A percentile compares a stretch with the other conserved stretches of the same genome.
phyloP scores from a whole-genome alignment of 2,888 invertebrate species.

The Troilus luridus region DNA sequence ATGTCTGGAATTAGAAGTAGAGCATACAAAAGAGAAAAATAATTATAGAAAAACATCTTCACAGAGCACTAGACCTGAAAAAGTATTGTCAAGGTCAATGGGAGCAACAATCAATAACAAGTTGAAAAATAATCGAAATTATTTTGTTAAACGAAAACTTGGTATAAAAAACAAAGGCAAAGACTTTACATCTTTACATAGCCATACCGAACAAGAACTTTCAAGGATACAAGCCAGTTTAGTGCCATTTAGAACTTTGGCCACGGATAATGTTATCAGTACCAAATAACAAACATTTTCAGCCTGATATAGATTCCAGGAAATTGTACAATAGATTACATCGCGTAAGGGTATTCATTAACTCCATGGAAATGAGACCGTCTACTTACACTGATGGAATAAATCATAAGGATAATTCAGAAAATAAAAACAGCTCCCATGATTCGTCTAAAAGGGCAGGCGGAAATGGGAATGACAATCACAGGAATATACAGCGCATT shows the following conservation, averaged over 20 bases:
- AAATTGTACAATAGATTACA: background rate
- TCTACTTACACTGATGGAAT: background rate
- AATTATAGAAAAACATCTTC: background rate
- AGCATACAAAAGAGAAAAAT: background rate
- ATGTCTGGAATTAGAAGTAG: background rate
- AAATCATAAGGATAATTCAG: background rate
- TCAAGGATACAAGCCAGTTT: background rate
- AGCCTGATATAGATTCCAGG: background rate
- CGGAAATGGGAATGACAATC: background rate
- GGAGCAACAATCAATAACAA: background rate
- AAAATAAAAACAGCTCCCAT: background rate
- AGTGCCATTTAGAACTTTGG: background rate
- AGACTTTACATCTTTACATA: background rate
- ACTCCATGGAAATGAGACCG: background rate
- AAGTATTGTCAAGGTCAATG: background rate
- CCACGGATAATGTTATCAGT: background rate
- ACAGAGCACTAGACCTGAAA: background rate
- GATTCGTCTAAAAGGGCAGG: background rate
- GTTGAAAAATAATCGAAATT: background rate
- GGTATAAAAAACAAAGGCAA: background rate
- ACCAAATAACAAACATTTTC: background rate
- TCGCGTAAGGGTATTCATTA: background rate
- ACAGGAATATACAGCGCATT: background rate
- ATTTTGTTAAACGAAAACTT: background rate
- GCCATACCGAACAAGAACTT: background rate